These are phyloP conservation scores for Sandelia bainsii DNA, from an alignment of 2,797 vertebrate species.

Conservation along the genomic window DNA sequence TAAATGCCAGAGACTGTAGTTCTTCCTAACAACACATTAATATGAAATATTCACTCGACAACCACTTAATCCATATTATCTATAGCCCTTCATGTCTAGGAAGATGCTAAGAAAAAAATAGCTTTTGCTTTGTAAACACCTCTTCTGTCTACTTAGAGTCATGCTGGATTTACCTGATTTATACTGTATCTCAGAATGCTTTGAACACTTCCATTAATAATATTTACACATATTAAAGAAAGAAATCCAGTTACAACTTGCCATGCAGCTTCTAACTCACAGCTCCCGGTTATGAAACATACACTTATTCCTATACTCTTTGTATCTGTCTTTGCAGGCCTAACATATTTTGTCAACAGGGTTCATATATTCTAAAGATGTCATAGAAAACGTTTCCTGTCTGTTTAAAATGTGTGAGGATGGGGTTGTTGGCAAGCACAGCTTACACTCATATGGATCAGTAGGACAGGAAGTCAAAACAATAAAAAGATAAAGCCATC, in stretches of 20 bases:
- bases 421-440: conserved; percentile 37
- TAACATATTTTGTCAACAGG: conserved; percentile 45
- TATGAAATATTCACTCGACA: conserved; percentile 1
- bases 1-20: conserved; percentile 13
- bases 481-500: conserved; percentile 44
- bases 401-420: conserved; percentile 38
- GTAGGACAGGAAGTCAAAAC: conserved; percentile 53
- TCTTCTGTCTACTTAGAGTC: conserved; percentile 62
- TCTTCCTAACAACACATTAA: neutral
- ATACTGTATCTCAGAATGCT: conserved; percentile 31
- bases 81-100: conserved; percentile 14
- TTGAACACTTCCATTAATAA: conserved; percentile 67
- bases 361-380: conserved; percentile 46
- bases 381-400: conserved; percentile 42
- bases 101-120: conserved; percentile 40
- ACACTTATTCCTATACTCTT: conserved; percentile 38
- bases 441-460: conserved; percentile 39
- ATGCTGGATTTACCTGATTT: conserved; percentile 61
- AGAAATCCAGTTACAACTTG: conserved; percentile 17
- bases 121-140: conserved; percentile 40
- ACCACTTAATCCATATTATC: conserved; percentile 40
- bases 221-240: conserved; percentile 65
- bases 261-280: conserved; percentile 12
- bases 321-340: neutral
- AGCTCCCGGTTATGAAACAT: conserved; percentile 18